Base-by-base conservation (phyloP, 2,888 invertebrate species). In the Epinotia bilunana region DNA sequence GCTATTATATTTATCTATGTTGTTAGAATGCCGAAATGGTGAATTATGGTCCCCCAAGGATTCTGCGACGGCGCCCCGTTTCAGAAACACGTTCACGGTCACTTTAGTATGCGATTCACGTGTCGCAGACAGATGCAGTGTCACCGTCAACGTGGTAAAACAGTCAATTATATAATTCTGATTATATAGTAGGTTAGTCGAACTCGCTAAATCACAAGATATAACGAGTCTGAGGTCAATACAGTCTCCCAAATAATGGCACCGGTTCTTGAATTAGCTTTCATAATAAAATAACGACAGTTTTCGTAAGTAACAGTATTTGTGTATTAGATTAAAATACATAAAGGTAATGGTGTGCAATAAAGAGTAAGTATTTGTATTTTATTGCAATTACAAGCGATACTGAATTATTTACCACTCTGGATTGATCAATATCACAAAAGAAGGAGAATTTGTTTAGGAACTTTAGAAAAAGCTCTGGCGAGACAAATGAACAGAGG, bases 201-300 rank as follows among this genome's bases (percentile, higher is more conserved):
- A 60, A 70, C 49, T 70, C 12, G 60, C 18, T 20, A 60, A 60
- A 70, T 46, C 46, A 46, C 58, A 23, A 18, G 16, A 61, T 53
- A 67, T 7, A 39, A 16, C 12, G 18, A 13, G 7, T 57, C n/a
- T 57, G 20, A 53, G 55, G 33, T 18, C 69, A 53, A 63, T 57
- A 39, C 39, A 53, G 57, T 7, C n/a, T 55, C 18, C 7, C 18
- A 23, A 67, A 67, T 18, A 67, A 55, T 53, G 65, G 33, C 23
- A 23, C 55, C 20, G 33, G 33, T 28, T 67, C 53, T 55, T 33
- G 55, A 55, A 53, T 20, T 55, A 16, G n/a, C 18, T 33, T 39
- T 20, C 43, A 58, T 63, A 76, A 61, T 72, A 67, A 62, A 76
- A 61, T 72, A 67, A 62, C 33, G 53, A 61, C 57, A 72, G 16